Base-by-base conservation (phyloP, 2,888 invertebrate species). In the Dinocampus coccinellae region DNA sequence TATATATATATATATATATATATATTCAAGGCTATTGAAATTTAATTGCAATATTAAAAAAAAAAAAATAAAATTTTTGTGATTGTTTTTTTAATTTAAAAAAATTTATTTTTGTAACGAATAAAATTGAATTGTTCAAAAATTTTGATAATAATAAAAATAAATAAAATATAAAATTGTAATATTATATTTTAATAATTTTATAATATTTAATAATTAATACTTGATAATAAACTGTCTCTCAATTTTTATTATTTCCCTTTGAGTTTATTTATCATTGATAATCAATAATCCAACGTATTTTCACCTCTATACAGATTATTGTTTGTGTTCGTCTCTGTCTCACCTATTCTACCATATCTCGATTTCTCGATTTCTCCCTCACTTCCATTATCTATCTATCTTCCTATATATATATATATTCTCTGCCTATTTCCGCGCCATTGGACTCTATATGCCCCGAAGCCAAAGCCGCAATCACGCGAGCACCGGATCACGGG, bases 381-480 rank as follows among this genome's bases (percentile, higher is more conserved):
- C 4, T 16, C 39, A n/a, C n/a, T n/a, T n/a, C n/a, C n/a, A n/a
- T n/a, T n/a, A n/a, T n/a, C n/a, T n/a, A n/a, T n/a, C n/a, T n/a
- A n/a, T n/a, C n/a, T n/a, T n/a, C n/a, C n/a, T n/a, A n/a, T n/a
- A n/a, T n/a, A n/a, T n/a, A n/a, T n/a, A n/a, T 26, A 20, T n/a
- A 39, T 34, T 42, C 36, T 24, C 22, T 47, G n/a, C 11, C 47
- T 39, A 20, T 47, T 47, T 29, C 29, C 47, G 52, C 42, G 10
- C 20, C 26, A 47, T 47, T 42, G 47, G 33, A 29, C 52, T 64
- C 33, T 33, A 58, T 75, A 72, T 75, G 75, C 42, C 70, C 70
- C 70, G 53, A 64, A 75, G 75, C 70, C 58, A 58, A 57, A 64
- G 70, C 77, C 78, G 64, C 78, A 79, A 75, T 77, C 76, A 77